phyloP scores from a whole-genome alignment of 1,140 invertebrate species.

The Polypedilum vanderplanki region DNA sequence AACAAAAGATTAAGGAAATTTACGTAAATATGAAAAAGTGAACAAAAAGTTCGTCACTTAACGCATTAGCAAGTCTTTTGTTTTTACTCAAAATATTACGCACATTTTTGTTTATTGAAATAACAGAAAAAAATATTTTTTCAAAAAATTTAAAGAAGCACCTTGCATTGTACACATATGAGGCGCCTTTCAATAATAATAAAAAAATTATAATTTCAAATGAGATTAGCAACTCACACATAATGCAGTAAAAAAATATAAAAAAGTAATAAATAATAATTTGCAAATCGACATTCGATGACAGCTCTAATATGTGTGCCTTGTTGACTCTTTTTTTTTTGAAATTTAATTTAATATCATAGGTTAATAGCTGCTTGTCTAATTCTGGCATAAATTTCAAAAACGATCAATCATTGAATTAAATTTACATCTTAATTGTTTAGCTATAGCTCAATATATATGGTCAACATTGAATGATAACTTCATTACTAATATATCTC shows the following conservation, averaged over 20 bases:
- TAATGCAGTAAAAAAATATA: neutral
- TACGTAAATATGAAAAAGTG: neutral
- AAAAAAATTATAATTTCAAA: neutral
- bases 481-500: neutral
- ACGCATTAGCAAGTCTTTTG: slow-evolving; percentile 28
- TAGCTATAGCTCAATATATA: neutral
- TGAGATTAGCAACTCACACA: neutral
- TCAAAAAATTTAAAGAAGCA: neutral
- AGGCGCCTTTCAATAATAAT: neutral
- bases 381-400: no score
- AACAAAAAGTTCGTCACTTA: slow-evolving; percentile 22
- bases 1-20: neutral
- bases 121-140: neutral
- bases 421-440: slow-evolving; percentile 18
- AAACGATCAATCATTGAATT: neutral
- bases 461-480: slow-evolving; percentile 22
- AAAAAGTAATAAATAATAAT: slow-evolving; percentile 15
- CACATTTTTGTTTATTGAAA: neutral
- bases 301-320: slow-evolving; percentile 3
- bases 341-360: neutral
- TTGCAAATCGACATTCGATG: neutral
- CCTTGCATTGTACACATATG: neutral
- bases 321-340: neutral
- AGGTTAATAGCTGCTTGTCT: neutral
- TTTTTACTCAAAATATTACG: neutral